Evolutionary conservation across 2,113 vertebrate species (phyloP), one percentile per base, ranked within the genome.

Genomic region (Balaenoptera acutorostrata): DNA sequence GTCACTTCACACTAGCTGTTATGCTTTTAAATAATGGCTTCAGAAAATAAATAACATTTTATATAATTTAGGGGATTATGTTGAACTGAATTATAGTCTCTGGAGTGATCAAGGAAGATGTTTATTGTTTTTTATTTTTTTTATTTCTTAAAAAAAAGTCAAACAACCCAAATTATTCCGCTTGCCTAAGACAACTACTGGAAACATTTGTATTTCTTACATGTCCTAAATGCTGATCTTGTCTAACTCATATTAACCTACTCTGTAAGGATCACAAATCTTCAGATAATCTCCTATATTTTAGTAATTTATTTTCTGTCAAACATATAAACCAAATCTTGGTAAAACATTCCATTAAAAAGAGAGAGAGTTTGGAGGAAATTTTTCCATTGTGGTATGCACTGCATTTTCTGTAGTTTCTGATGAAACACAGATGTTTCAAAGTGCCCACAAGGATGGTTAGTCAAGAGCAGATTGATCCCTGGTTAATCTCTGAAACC

Each of bases 381-480:
- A 96, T 93, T 90, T 97, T 97, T 98, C 69, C 94, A 36, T 88
- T 66, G 29, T 91, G 92, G 98, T 98, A 98, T 97, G 97, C 74
- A 29, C 88, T 96, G 96, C 23, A 29, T 95, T 97, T 99, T 98
- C 98, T 98, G n/a, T 59, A 98, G 98, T 98, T 98, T 96, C 98
- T 98, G 97, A 98, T 98, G 93, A 98, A 98, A 98, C 96, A 98
- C 93, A 97, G 97, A 97, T 98, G 98, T 98, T 99, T 98, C 98
- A 94, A 98, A 97, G 97, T 97, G 98, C 97, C 97, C 88, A 80
- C 98, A 98, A 98, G 98, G 98, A 98, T 98, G 98, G 99, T 98
- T 98, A 98, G 98, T 98, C 98, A 97, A 98, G 98, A 98, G 98
- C 99, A 97, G 96, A 98, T 97, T 97, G 98, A 99, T 98, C 98